Evolutionary conservation across 2,888 invertebrate species (phyloP).

Genomic region (Bibio marci): DNA sequence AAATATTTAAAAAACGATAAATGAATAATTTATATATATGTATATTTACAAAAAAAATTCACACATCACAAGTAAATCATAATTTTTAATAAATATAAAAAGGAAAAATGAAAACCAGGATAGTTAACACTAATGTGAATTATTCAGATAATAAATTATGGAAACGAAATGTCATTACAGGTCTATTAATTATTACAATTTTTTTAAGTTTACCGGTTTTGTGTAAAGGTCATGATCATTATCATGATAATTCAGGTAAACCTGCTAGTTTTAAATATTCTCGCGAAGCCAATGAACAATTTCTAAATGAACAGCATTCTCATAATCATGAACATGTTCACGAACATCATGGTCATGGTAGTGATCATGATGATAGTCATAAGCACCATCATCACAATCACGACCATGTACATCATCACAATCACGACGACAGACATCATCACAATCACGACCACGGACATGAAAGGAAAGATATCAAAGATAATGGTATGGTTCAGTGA

Average conservation of each 20-base stretch:
- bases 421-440: conserved; percentile 10
- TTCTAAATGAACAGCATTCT: conserved; percentile 11
- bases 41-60: too few species aligned
- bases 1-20: too few species aligned
- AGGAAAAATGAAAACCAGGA: too few species aligned
- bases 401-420: conserved; percentile 10
- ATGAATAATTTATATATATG: too few species aligned
- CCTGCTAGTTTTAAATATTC: conserved; percentile 73
- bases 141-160: too few species aligned
- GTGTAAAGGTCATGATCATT: conserved; percentile 34
- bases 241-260: conserved; percentile 30
- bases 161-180: conserved; percentile 15
- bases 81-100: too few species aligned
- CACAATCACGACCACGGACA: conserved; percentile 11
- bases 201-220: conserved; percentile 23
- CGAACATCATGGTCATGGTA: conserved; percentile 15
- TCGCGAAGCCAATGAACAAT: conserved; percentile 40
- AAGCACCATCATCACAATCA: conserved; percentile 11
- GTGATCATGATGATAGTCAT: conserved; percentile 11
- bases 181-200: conserved; percentile 17
- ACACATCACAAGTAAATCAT: too few species aligned
- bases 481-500: too few species aligned
- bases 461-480: conserved; percentile 10
- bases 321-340: conserved; percentile 12
- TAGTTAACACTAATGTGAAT: too few species aligned